A percentile compares a stretch with the other conserved stretches of the same genome.
These are phyloP conservation scores for Teinopalpus imperialis DNA, from an alignment of 2,888 invertebrate species.

Conservation along the genomic window DNA sequence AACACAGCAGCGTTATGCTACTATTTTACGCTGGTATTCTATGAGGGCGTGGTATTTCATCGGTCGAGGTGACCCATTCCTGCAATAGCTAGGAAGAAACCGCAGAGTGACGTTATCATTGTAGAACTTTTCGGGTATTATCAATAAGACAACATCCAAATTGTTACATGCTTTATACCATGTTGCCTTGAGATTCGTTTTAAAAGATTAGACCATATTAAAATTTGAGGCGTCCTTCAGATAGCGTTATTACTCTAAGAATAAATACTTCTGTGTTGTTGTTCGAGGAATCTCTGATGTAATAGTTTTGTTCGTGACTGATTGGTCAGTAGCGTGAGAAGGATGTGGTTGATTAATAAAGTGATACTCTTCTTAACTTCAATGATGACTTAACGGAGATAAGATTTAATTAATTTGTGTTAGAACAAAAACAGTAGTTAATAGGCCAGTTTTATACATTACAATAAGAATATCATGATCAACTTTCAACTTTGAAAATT, in stretches of 20 bases:
- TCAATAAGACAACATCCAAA: slow-evolving; percentile 8
- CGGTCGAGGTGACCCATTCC: no score
- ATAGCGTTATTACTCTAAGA: background rate
- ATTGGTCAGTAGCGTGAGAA: slow-evolving; percentile 8
- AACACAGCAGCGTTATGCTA: no score
- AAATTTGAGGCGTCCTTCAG: slow-evolving; percentile 5
- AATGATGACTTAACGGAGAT: background rate
- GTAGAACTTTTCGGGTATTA: no score
- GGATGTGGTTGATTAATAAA: background rate
- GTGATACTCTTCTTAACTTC: background rate
- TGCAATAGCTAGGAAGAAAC: no score
- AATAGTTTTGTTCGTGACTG: slow-evolving; percentile 8
- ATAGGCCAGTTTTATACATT: no score
- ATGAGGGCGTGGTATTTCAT: no score
- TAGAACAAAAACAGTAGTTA: no score
- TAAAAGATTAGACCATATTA: slow-evolving; percentile 4
- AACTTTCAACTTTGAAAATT: no score
- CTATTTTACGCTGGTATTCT: no score
- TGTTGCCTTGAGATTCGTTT: slow-evolving; percentile 5
- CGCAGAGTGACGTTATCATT: no score
- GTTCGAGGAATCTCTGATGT: slow-evolving; percentile 4
- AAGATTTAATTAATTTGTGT: slow-evolving; percentile 2
- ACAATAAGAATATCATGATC: no score
- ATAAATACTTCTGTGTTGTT: background rate
- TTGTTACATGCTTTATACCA: slow-evolving; percentile 1